phyloP scores from a whole-genome alignment of 2,113 vertebrate species.

The Amia ocellicauda region DNA sequence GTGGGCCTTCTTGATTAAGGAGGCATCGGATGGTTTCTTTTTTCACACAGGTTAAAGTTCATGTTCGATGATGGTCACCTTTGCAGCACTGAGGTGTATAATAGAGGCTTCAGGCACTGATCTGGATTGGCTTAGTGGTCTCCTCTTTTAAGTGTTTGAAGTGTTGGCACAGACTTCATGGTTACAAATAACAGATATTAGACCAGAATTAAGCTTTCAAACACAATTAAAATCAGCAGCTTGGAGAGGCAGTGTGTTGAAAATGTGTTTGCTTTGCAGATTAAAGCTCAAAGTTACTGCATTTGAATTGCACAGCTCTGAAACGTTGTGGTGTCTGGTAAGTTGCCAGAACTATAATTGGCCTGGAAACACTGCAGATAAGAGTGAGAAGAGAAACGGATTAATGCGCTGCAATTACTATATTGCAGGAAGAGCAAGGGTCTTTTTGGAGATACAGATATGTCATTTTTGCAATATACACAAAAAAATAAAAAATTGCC shows the following conservation, averaged over 20 bases:
- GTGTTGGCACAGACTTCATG: background rate
- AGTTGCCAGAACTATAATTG: background rate
- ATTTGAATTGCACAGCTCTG: background rate
- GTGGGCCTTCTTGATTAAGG: no score
- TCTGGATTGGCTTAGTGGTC: background rate
- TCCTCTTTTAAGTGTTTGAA: background rate
- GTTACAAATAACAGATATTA: background rate
- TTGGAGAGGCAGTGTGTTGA: background rate
- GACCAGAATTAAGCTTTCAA: background rate
- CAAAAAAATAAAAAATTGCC: background rate
- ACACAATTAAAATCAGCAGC: background rate
- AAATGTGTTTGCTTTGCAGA: slow-evolving; percentile 11
- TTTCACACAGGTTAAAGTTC: no score
- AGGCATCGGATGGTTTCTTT: no score
- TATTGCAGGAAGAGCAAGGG: background rate
- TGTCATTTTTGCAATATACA: slow-evolving; percentile 1
- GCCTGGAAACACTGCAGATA: background rate
- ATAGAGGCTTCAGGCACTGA: background rate
- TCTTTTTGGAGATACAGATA: background rate
- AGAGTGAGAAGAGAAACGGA: background rate
- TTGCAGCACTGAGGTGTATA: no score
- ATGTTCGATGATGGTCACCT: no score
- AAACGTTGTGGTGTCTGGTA: slow-evolving; percentile 1
- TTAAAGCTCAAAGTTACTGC: background rate
- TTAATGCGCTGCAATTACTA: background rate